phyloP scores from a whole-genome alignment of 2,797 vertebrate genomes.

The Brotula barbata region DNA sequence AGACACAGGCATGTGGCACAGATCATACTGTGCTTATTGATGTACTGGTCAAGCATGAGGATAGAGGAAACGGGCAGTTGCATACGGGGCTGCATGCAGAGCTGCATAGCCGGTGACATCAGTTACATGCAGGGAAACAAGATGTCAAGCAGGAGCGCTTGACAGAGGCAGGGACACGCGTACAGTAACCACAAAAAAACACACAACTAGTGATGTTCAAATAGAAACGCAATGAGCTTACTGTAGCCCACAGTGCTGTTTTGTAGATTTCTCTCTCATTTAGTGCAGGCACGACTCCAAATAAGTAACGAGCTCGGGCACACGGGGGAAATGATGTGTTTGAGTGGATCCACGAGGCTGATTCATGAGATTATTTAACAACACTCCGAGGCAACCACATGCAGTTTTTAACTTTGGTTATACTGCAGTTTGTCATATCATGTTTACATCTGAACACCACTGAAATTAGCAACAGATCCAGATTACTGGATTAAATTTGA shows the following conservation, averaged over 20 bases:
- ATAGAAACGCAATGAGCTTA: neutral
- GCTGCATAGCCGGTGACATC: slow-evolving; percentile 20
- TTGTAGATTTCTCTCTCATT: slow-evolving; percentile 1
- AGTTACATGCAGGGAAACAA: slow-evolving; percentile 32
- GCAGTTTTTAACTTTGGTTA: too few species aligned
- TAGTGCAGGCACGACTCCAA: slow-evolving; percentile 7
- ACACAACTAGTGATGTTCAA: neutral
- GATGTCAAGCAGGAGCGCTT: slow-evolving; percentile 21
- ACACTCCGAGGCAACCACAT: too few species aligned
- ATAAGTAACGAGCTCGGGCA: neutral
- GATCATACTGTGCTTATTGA: neutral
- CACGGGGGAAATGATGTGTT: neutral
- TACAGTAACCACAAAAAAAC: slow-evolving; percentile 7
- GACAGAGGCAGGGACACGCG: slow-evolving; percentile 17
- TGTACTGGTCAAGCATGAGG: slow-evolving; percentile 2
- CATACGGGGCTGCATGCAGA: neutral
- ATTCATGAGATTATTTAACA: slow-evolving; percentile 30
- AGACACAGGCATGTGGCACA: neutral
- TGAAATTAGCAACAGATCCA: too few species aligned
- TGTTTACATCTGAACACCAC: too few species aligned
- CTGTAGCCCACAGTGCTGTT: neutral
- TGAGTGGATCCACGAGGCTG: neutral
- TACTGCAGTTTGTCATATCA: too few species aligned
- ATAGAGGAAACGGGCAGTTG: slow-evolving; percentile 7
- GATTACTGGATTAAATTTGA: too few species aligned